Evolutionary conservation across 2,113 vertebrate genomes (phyloP), one percentile per base, ranked within the genome.

Genomic region (Chionis minor): DNA sequence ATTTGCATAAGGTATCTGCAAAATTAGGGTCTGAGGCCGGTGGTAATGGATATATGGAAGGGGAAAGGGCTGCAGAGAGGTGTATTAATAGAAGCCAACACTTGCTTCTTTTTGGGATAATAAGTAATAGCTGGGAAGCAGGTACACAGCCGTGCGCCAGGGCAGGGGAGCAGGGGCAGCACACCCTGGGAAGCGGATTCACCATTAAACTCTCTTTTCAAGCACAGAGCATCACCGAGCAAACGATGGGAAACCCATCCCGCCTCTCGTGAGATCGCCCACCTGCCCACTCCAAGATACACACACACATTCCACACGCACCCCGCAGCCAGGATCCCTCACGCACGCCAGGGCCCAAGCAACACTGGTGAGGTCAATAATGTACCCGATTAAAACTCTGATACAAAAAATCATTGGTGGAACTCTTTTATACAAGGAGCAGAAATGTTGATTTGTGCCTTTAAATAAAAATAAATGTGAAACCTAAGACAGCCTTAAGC

Each of bases 81-180:
- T 15, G 6, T 16, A 20, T 71, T 32, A 47, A 21, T 4, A 54
- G 30, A 24, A 61, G n/a, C 3, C 2, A 1, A 12, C 4, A 5
- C 22, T 47, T 30, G 22, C 3, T 32, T 22, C 18, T 44, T 55
- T 73, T 45, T 26, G 0, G 0, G n/a, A 27, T 38, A 44, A 28
- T 12, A 52, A 26, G 35, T 14, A 35, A 4, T 4, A 21, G 7
- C 1, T 44, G 65, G 54, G 66, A 62, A 94, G 22, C 56, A 27
- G 3, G 0, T 6, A 14, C 33, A 8, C 24, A n/a, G 4, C 44
- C 58, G 49, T 4, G 14, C 19, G 38, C 8, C 5, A 7, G n/a
- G 26, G 17, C 7, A 40, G 22, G 10, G 40, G 12, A 51, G n/a
- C 61, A 33, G 51, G 1, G 19, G 15, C 45, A 55, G 32, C 9